A percentile compares a stretch with the other conserved stretches of the same genome.
phyloP scores from a whole-genome alignment of 2,888 invertebrate genomes.

The Tetranychus piercei region DNA sequence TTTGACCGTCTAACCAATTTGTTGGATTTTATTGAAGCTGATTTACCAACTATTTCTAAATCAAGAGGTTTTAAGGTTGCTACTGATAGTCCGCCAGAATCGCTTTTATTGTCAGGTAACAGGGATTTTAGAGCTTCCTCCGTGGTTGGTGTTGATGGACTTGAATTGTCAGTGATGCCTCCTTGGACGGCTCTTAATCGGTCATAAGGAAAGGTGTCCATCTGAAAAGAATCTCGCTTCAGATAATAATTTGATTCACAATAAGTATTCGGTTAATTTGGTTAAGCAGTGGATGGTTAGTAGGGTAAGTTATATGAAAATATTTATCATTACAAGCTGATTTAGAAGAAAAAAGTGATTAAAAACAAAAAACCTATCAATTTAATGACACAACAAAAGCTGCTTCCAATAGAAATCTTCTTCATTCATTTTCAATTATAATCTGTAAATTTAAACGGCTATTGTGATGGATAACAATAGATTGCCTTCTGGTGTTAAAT shows the following conservation, averaged over 20 bases:
- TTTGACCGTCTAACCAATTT: neutral
- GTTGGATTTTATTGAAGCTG: neutral
- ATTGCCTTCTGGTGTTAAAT: no score
- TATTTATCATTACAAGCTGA: neutral
- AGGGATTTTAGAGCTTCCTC: neutral
- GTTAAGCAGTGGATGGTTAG: neutral
- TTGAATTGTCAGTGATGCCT: neutral
- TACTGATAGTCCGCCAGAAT: no score
- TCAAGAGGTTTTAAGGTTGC: no score
- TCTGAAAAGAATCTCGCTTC: neutral
- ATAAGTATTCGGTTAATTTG: neutral
- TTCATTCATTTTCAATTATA: no score
- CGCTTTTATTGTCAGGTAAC: no score
- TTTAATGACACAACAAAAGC: no score
- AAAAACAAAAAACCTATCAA: no score
- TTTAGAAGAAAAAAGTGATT: neutral
- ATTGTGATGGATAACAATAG: no score
- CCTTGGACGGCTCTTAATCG: neutral
- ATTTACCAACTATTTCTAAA: neutral
- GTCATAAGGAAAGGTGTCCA: neutral
- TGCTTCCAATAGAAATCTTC: no score
- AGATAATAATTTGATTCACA: neutral
- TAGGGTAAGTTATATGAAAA: neutral
- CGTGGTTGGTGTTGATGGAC: neutral
- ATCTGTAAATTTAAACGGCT: no score